Conservation (phyloP, 2,113 vertebrate genomes). For the Thunnus thynnus region DNA sequence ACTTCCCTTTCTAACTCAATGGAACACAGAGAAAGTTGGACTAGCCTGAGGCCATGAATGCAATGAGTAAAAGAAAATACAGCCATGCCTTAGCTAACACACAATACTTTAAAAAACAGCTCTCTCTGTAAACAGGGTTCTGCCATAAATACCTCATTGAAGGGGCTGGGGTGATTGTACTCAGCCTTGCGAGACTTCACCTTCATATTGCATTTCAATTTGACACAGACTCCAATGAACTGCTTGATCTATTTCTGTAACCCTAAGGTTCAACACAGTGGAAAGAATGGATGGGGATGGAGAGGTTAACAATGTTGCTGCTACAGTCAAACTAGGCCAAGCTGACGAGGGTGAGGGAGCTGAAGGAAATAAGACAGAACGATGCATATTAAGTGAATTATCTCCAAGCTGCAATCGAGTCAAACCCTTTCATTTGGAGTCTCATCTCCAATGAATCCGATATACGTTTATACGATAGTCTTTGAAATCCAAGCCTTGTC, state of each 20-base stretch:
- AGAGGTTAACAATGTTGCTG: conserved; percentile 60
- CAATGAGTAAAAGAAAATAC: conserved; percentile 23
- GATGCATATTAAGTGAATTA: conserved; percentile 75
- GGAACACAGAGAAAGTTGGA: conserved; percentile 25
- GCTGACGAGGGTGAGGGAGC: conserved; percentile 25
- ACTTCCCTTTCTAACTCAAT: conserved; percentile 25
- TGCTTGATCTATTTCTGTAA: conserved; percentile 71
- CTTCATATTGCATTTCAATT: conserved; percentile 65
- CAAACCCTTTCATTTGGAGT: conserved; percentile 34
- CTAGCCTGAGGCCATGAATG: conserved; percentile 20
- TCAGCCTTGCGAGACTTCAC: conserved; percentile 46
- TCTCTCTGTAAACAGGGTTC: conserved; percentile 34
- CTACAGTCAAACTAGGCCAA: conserved; percentile 64
- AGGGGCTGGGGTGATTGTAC: conserved; percentile 38
- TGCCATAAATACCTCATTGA: conserved; percentile 44
- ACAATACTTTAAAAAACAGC: conserved; percentile 16
- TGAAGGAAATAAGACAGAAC: conserved; percentile 57
- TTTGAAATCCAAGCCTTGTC: conserved; percentile 66
- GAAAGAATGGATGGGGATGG: conserved; percentile 33
- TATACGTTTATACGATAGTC: conserved; percentile 39
- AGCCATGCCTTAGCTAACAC: conserved; percentile 9
- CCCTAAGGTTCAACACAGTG: conserved; percentile 52
- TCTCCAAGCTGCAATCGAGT: conserved; percentile 58
- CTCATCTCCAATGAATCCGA: conserved; percentile 47
- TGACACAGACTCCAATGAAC: conserved; percentile 59